Evolutionary conservation across 2,113 vertebrate species (phyloP).

Genomic region (Buteo buteo): DNA sequence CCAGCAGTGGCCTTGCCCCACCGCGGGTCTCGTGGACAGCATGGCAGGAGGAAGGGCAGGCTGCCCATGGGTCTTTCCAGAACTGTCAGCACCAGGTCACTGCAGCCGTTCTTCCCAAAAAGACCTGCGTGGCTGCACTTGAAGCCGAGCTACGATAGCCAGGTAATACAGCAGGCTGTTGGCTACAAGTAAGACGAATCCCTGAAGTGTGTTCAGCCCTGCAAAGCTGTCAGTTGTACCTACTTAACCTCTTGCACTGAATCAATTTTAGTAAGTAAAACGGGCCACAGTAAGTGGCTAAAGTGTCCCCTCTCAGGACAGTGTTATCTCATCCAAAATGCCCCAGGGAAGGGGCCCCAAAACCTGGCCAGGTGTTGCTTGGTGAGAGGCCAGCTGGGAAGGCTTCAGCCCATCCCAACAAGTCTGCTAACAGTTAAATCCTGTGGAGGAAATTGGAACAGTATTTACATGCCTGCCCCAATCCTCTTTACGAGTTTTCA

Average conservation of each 20-base stretch:
- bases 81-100: neutral
- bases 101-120: neutral
- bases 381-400: neutral
- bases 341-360: neutral
- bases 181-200: neutral
- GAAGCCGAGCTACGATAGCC: neutral
- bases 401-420: neutral
- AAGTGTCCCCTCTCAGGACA: neutral
- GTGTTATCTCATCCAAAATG: neutral
- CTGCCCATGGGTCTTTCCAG: neutral
- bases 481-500: neutral
- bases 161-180: neutral
- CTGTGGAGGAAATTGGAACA: neutral
- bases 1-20: neutral
- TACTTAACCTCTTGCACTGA: neutral
- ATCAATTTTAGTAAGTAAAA: neutral
- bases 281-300: neutral
- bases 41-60: neutral
- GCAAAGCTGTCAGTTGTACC: neutral
- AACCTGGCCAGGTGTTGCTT: neutral
- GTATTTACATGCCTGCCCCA: neutral
- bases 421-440: neutral
- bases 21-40: neutral
- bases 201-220: neutral
- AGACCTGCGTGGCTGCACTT: rapidly evolving